phyloP scores from a whole-genome alignment of 2,888 invertebrate species.

The Harpalus rubripes region DNA sequence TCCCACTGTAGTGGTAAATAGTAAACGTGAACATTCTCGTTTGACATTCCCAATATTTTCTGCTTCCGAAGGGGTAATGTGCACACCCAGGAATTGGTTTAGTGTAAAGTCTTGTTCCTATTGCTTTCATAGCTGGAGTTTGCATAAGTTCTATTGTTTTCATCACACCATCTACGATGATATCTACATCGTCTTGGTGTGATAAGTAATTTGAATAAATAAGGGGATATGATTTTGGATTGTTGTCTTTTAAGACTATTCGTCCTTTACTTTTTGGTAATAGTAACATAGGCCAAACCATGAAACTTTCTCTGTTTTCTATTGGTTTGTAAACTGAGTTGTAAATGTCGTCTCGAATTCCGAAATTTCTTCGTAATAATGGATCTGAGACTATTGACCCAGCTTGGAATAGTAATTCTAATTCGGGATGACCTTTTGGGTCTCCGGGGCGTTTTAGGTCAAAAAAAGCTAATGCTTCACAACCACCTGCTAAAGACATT shows the following conservation, averaged over 20 bases:
- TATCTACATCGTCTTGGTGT: conserved; percentile 81
- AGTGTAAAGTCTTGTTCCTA: conserved; percentile 81
- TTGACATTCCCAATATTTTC: conserved; percentile 85
- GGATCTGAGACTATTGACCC: conserved; percentile 82
- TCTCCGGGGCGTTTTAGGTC: conserved; percentile 81
- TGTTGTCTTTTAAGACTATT: conserved; percentile 79
- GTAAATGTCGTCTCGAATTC: conserved; percentile 76
- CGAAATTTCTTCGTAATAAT: conserved; percentile 76
- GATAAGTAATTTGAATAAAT: conserved; percentile 83
- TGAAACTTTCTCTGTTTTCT: conserved; percentile 76
- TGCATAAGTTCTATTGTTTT: conserved; percentile 80
- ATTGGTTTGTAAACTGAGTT: conserved; percentile 75
- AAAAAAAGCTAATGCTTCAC: conserved; percentile 84
- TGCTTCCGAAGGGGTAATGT: conserved; percentile 81
- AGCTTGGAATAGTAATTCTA: conserved; percentile 83
- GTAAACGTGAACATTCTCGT: conserved; percentile 84
- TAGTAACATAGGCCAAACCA: conserved; percentile 79
- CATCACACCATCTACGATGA: conserved; percentile 83
- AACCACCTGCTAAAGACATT: conserved; percentile 81
- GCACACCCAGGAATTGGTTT: conserved; percentile 82
- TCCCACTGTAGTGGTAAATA: conserved; percentile 84
- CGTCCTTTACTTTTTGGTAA: conserved; percentile 82
- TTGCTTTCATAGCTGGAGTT: conserved; percentile 80
- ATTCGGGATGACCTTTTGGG: conserved; percentile 82
- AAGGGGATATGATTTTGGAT: conserved; percentile 80